These are phyloP conservation scores for Pardalotus punctatus DNA, from an alignment of 2,113 vertebrate genomes.

Conservation along the genomic window DNA sequence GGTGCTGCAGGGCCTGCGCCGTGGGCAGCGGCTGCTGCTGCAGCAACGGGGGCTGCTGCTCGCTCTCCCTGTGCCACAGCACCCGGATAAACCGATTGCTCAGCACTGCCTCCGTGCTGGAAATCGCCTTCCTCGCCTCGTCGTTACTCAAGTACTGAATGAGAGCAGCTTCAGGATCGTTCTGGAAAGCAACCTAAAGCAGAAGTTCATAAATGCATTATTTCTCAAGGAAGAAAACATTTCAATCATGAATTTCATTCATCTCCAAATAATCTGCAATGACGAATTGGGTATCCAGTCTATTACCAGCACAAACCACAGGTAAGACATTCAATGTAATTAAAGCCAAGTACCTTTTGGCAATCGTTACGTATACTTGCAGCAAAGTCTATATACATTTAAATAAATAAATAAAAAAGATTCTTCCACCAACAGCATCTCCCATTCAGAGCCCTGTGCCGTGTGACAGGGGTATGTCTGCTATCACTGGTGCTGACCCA, in stretches of 20 bases:
- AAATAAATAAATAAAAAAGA: not conserved
- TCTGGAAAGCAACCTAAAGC: constrained; percentile 90
- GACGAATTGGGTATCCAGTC: not conserved
- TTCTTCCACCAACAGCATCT: not conserved
- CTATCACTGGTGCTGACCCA: not conserved
- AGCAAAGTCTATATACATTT: not conserved
- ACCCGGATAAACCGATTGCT: constrained; percentile 96
- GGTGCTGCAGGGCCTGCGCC: constrained; percentile 70
- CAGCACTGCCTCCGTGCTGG: constrained; percentile 91
- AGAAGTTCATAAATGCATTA: not conserved
- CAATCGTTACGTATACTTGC: not conserved
- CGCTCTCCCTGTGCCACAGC: constrained; percentile 89
- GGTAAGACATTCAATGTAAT: not conserved
- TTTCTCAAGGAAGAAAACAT: not conserved
- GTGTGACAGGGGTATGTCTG: not conserved
- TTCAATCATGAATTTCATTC: no score
- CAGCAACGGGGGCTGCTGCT: constrained; percentile 52
- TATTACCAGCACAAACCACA: not conserved
- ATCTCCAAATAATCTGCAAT: not conserved
- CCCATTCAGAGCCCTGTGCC: not conserved
- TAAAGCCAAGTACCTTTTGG: not conserved
- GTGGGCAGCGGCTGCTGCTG: constrained; percentile 71
- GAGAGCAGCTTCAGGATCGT: constrained; percentile 90
- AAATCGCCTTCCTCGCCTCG: constrained; percentile 92
- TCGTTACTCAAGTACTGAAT: constrained; percentile 93